Evolutionary conservation across 2,797 vertebrate genomes (phyloP).

Genomic region (Hapalemur alaotrensis): DNA sequence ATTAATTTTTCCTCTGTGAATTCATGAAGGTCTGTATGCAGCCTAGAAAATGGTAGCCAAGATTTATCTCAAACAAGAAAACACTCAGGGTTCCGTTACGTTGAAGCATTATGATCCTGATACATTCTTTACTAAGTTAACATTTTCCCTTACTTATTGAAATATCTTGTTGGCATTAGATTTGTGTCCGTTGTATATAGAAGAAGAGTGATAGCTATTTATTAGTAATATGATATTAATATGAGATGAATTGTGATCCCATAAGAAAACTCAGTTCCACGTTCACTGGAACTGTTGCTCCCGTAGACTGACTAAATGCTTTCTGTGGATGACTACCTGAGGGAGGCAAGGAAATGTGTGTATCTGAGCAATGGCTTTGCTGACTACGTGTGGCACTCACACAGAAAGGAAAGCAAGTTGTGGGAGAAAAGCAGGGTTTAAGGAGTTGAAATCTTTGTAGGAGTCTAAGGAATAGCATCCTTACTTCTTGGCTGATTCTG

Average conservation of each 20-base stretch:
- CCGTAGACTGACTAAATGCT: not conserved
- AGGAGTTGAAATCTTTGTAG: not conserved
- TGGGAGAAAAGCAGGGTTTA: not conserved
- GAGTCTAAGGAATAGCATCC: not conserved
- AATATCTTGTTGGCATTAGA: not conserved
- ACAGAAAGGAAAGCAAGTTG: not conserved
- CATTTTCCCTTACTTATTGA: not conserved
- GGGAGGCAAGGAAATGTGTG: rapidly evolving
- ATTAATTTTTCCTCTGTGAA: not conserved
- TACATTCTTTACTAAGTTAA: not conserved
- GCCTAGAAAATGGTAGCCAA: not conserved
- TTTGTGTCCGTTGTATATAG: not conserved
- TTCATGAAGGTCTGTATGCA: not conserved
- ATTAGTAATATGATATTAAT: not conserved
- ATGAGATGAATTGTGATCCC: not conserved
- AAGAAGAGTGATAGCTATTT: not conserved
- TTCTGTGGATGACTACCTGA: not conserved
- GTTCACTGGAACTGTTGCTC: not conserved
- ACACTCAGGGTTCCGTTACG: not conserved
- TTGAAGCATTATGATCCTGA: not conserved
- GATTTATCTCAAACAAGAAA: not conserved
- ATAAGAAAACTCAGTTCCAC: not conserved
- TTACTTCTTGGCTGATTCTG: not conserved
- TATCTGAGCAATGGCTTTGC: not conserved
- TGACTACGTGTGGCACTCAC: not conserved